phyloP scores from a whole-genome alignment of 2,113 vertebrate species.

The Xenopus borealis region DNA sequence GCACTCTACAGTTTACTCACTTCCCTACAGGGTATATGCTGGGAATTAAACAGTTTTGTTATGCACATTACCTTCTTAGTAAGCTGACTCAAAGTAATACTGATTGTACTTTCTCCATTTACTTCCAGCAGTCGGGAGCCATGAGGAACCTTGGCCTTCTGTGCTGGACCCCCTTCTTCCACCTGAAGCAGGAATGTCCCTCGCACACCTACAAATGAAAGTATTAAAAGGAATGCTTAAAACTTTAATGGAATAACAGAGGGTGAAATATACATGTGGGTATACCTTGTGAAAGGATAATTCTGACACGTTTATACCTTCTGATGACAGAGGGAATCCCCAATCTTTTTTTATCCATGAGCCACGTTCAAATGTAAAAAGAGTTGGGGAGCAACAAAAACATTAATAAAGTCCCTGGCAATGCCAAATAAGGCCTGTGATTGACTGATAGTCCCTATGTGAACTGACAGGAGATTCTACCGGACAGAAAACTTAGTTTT shows the following conservation, averaged over 20 bases:
- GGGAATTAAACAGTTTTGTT: background rate
- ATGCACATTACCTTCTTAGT: slow-evolving; percentile 66
- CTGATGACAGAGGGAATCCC: no score
- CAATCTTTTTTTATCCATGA: no score
- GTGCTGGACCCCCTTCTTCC: slow-evolving; percentile 71
- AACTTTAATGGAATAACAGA: background rate
- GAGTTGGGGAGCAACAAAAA: no score
- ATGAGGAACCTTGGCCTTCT: slow-evolving; percentile 72
- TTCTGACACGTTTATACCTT: no score
- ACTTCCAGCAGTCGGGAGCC: slow-evolving; percentile 84
- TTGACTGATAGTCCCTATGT: no score
- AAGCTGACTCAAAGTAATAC: slow-evolving; percentile 62
- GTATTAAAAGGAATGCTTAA: background rate
- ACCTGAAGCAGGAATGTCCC: slow-evolving; percentile 72
- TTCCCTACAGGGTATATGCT: background rate
- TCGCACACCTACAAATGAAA: slow-evolving; percentile 67
- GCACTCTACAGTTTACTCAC: background rate
- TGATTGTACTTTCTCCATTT: slow-evolving; percentile 71
- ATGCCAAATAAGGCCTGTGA: no score
- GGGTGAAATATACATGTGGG: background rate
- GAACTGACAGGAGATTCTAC: no score
- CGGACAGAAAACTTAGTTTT: no score
- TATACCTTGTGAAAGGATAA: background rate
- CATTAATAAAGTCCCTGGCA: no score
- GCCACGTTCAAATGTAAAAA: no score